phyloP scores from a whole-genome alignment of 2,888 invertebrate genomes.

The Chloroclystis v-ata region DNA sequence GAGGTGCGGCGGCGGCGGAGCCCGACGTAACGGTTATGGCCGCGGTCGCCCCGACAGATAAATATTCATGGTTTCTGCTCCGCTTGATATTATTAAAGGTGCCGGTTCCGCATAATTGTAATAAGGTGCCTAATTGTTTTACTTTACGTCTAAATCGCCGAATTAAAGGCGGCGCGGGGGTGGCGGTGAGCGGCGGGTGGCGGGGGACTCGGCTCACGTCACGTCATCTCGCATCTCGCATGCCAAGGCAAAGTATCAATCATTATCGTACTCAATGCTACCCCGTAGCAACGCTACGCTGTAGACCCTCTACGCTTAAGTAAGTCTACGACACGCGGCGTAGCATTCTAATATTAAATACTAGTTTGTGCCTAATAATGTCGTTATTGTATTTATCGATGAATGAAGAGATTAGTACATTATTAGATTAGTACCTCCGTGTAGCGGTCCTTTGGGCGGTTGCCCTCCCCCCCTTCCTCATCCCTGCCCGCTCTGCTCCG shows the following conservation, averaged over 20 bases:
- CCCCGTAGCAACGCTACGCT: constrained; percentile 19
- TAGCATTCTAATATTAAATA: constrained; percentile 17
- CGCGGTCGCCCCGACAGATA: neutral
- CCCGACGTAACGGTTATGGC: neutral
- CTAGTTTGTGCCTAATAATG: too few relatives aligned
- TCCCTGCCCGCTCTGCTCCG: neutral
- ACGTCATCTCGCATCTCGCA: neutral
- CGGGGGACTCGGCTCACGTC: too few relatives aligned
- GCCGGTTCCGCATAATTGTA: too few relatives aligned
- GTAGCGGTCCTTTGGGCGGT: neutral
- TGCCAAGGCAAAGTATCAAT: neutral
- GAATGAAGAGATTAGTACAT: too few relatives aligned
- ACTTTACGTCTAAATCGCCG: too few relatives aligned
- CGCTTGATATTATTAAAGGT: too few relatives aligned
- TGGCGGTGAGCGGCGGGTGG: too few relatives aligned
- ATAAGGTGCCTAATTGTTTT: too few relatives aligned
- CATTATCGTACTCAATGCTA: constrained; percentile 23
- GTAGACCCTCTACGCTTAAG: constrained; percentile 18
- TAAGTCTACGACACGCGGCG: constrained; percentile 13
- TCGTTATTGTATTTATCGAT: too few relatives aligned
- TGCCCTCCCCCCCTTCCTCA: too few relatives aligned
- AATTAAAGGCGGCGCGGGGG: neutral
- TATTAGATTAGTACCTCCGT: too few relatives aligned
- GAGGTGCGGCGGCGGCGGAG: too few relatives aligned
- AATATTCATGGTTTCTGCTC: neutral